Conservation (phyloP, 2,888 invertebrate species). For the Marronus borbonicus region DNA sequence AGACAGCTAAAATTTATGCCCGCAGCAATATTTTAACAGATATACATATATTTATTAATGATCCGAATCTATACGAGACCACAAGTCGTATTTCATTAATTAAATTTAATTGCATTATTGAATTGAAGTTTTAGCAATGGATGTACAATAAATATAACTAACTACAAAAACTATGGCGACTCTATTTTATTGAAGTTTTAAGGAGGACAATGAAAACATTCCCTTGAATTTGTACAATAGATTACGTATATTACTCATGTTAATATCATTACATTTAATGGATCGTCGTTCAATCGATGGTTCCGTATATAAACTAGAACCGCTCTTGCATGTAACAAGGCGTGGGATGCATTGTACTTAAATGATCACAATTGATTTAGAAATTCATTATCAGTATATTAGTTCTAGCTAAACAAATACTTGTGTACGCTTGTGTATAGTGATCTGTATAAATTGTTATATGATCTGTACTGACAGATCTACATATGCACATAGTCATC, state of each 20-base stretch:
- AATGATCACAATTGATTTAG: conserved; percentile 13
- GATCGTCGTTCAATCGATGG: background rate
- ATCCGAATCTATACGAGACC: too few relatives aligned
- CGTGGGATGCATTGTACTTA: conserved; percentile 10
- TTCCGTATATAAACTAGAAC: background rate
- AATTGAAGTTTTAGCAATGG: too few relatives aligned
- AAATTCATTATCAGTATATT: background rate
- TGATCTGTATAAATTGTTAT: background rate
- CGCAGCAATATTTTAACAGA: too few relatives aligned
- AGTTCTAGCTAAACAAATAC: background rate
- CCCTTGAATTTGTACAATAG: background rate
- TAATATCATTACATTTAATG: background rate
- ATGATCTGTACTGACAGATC: background rate
- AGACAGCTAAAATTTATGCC: too few relatives aligned
- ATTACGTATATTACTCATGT: background rate
- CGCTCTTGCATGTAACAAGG: conserved; percentile 13
- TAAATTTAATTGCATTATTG: too few relatives aligned
- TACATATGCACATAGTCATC: background rate
- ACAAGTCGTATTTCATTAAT: too few relatives aligned
- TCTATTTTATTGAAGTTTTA: too few relatives aligned
- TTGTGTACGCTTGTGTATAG: background rate
- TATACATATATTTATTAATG: too few relatives aligned
- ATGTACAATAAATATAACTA: too few relatives aligned
- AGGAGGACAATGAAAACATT: background rate
- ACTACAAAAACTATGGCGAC: too few relatives aligned